Evolutionary conservation across 2,888 invertebrate species (phyloP).

Genomic region (Eupithecia dodoneata): DNA sequence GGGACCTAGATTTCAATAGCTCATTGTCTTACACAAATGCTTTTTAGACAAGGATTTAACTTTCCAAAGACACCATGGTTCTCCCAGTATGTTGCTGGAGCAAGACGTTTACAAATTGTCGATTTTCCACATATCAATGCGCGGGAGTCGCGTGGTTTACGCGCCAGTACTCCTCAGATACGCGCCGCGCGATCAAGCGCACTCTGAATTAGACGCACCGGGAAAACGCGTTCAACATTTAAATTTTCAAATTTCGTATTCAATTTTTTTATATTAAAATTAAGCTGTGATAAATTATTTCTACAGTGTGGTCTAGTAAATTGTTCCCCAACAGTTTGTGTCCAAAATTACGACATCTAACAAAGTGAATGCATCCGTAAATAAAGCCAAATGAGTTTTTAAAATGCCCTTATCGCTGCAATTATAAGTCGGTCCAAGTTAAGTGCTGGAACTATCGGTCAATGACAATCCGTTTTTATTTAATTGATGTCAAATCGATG

Average conservation of each 20-base stretch:
- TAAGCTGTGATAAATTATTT: constrained; percentile 21
- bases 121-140: constrained; percentile 75
- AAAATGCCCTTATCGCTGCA: constrained; percentile 64
- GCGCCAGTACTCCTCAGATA: constrained; percentile 73
- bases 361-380: constrained; percentile 47
- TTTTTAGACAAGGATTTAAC: neutral
- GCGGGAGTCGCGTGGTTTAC: constrained; percentile 63
- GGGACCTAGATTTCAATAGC: constrained; percentile 9
- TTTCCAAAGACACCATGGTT: constrained; percentile 18
- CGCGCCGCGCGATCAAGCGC: constrained; percentile 70
- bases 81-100: constrained; percentile 52
- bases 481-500: constrained; percentile 66
- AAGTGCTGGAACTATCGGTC: constrained; percentile 66
- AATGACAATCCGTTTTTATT: constrained; percentile 71
- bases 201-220: constrained; percentile 53
- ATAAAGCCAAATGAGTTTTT: constrained; percentile 68
- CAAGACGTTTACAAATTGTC: constrained; percentile 56
- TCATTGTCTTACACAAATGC: constrained; percentile 13
- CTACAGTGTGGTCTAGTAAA: constrained; percentile 33
- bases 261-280: neutral
- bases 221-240: constrained; percentile 46
- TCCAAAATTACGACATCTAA: constrained; percentile 51
- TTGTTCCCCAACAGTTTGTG: constrained; percentile 33
- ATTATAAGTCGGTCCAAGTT: constrained; percentile 61
- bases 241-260: constrained; percentile 8